These are phyloP conservation scores for Candoia aspera DNA, from an alignment of 2,113 vertebrate genomes.

Conservation along the genomic window DNA sequence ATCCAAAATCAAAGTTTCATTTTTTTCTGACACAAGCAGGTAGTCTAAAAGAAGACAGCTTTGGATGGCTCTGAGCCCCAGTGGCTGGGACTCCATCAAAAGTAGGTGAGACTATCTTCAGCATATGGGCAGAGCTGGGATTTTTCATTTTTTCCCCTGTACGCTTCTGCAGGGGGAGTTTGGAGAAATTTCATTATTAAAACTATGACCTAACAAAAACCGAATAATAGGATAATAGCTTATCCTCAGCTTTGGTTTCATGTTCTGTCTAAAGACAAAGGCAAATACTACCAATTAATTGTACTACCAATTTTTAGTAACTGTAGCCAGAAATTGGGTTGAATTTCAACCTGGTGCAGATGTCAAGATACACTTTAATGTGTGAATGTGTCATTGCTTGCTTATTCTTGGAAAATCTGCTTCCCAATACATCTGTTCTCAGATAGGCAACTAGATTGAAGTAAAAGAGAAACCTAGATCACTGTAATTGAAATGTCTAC, in stretches of 20 bases:
- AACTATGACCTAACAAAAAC: neutral
- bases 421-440: neutral
- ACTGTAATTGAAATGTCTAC: slow-evolving; percentile 6
- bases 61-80: too few species aligned
- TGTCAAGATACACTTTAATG: neutral
- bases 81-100: neutral
- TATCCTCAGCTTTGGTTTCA: neutral
- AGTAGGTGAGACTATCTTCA: neutral
- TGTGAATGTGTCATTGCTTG: neutral
- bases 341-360: neutral
- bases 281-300: neutral
- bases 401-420: neutral
- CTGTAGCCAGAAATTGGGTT: neutral
- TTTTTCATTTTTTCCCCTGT: neutral
- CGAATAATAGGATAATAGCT: neutral
- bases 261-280: neutral
- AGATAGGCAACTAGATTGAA: neutral
- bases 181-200: neutral
- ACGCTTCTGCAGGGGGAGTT: neutral
- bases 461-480: neutral
- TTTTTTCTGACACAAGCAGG: too few species aligned
- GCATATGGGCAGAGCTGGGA: neutral
- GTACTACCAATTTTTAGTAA: neutral
- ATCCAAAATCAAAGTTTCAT: too few species aligned
- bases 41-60: neutral